Base-by-base conservation (phyloP, 2,113 vertebrate species). In the Trematocara nigrifrons region DNA sequence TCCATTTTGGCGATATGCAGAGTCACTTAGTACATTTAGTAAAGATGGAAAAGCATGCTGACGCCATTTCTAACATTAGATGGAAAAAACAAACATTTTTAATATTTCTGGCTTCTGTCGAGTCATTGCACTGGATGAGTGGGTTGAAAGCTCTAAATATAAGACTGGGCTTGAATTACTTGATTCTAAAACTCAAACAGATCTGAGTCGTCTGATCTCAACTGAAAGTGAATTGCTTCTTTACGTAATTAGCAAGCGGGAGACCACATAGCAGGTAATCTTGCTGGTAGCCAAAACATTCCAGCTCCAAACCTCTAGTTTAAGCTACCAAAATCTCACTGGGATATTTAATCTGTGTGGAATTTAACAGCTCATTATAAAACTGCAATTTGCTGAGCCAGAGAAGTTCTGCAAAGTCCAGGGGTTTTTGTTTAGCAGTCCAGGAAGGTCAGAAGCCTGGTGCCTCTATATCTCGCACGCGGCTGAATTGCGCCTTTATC, bases 261-360 rank as follows among this genome's bases (percentile, higher is more conserved):
- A 86, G 91, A 90, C 91, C 89, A 90, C 90, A 90, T 79, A 80
- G 83, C 85, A 84, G 91, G 87, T 95, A 95, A 94, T 94, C 94
- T 93, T 74, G 77, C 57, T 78, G 80, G 84, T 94, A 96, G 95
- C 90, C 95, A 95, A 95, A 96, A 96, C 94, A 95, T 89, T 78
- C 89, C 90, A 87, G 33, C 69, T 59, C 33, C 33, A 53, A 82
- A 86, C 85, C 81, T 88, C 91, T 79, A 59, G 69, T 94, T 92
- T 90, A 95, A 94, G 92, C 93, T 90, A 85, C 76, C 84, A 61
- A 80, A 89, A 92, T 92, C 92, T 91, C 74, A 26, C 83, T 69
- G 13, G 77, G 92, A 90, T 91, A 91, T 92, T 93, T 94, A 94
- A 95, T 95, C 91, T 82, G 77, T 4, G 13, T 87, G 92, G 92